Percentiles rank a stretch among this genome's conserved stretches.
These are phyloP conservation scores for Miichthys miiuy DNA, from an alignment of 2,797 vertebrate genomes.

Conservation along the genomic window DNA sequence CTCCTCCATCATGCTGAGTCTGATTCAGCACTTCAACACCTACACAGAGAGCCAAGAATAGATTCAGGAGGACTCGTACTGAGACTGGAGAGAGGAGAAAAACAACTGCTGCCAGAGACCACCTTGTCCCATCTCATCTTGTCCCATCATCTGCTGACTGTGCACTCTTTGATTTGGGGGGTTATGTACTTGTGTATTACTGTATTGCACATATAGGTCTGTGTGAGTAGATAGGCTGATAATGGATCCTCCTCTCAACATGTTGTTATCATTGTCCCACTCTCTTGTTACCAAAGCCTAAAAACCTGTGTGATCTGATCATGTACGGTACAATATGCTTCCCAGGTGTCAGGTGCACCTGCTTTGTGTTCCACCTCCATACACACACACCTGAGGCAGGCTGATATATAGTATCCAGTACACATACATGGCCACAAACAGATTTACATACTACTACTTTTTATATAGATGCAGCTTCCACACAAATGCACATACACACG, in stretches of 20 bases:
- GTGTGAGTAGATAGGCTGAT: neutral
- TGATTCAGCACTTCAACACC: constrained; percentile 84
- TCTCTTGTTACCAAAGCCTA: constrained; percentile 19
- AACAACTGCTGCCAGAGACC: constrained; percentile 60
- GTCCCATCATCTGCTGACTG: constrained; percentile 32
- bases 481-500: constrained; percentile 18
- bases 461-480: too few relatives aligned
- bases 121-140: constrained; percentile 61
- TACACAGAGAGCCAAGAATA: constrained; percentile 80
- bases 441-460: neutral
- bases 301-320: constrained; percentile 26
- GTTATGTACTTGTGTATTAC: neutral
- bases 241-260: neutral
- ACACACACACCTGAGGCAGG: constrained; percentile 18
- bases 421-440: neutral
- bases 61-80: constrained; percentile 64
- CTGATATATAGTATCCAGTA: neutral
- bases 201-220: constrained; percentile 16
- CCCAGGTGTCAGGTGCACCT: constrained; percentile 50
- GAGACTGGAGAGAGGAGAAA: constrained; percentile 62
- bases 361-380: constrained; percentile 8
- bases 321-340: neutral
- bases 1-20: constrained; percentile 73
- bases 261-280: constrained; percentile 2
- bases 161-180: neutral